Evolutionary conservation across 2,888 invertebrate species (phyloP), one percentile per base, ranked within the genome.

Genomic region (Meta bourneti): DNA sequence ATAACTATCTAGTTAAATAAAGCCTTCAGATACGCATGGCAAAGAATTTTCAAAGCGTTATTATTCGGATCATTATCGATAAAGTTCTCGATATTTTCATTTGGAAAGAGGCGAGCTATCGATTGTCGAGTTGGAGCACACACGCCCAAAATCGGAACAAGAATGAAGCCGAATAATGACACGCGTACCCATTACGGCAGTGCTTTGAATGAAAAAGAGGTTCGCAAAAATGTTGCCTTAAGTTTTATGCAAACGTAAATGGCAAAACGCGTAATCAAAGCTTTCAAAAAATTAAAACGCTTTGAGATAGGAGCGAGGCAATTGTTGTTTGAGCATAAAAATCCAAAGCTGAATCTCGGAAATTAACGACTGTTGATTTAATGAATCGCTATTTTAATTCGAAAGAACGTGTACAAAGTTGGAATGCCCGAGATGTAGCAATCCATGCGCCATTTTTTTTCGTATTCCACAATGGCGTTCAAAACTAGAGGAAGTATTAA

Each of bases 1-100:
- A 61, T 61, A 61, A 61, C 61, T 61, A 61, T 61, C 61, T 61
- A 61, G 61, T 61, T 61, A 61, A 61, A 61, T 61, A 61, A 61
- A 61, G 61, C 61, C 61, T 16, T 61, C 61, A 8, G 61, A 61
- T 61, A 61, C 61, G 61, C 16, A 9, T 61, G 34, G 61, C 61
- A 9, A 61, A 61, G 61, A 61, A 61, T 9, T 34, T 61, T 61
- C 61, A 61, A 61, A 61, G 61, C 61, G 16, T 61, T 61, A 61
- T 61, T 61, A 61, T 61, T 61, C 61, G 13, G 61, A 61, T 61
- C 61, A 61, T 61, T 61, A 61, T 61, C 61, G 61, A 61, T 61
- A 61, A 61, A 61, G 61, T 61, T 61, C 61, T 16, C 61, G 61
- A 16, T 61, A 16, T 61, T 34, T 34, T 34, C 34, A 9, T 61